Evolutionary conservation across 1,140 invertebrate genomes (phyloP).

Genomic region (Mya arenaria): DNA sequence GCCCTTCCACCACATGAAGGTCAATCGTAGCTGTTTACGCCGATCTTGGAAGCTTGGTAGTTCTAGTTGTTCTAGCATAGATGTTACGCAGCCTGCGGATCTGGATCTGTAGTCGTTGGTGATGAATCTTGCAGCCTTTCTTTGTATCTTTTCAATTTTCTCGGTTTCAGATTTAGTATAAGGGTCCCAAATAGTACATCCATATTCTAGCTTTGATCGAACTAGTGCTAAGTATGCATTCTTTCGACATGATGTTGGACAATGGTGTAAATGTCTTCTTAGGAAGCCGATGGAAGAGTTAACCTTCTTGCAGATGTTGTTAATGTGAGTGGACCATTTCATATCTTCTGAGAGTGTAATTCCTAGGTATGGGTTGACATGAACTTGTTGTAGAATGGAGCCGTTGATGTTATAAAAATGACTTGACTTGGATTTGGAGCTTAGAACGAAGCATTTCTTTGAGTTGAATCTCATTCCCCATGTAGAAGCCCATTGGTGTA

Average conservation of each 20-base stretch:
- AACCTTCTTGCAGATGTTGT: slow-evolving; percentile 36
- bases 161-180: slow-evolving; percentile 10
- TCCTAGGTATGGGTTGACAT: slow-evolving; percentile 31
- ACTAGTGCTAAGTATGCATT: slow-evolving; percentile 50
- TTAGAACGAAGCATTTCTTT: slow-evolving; percentile 48
- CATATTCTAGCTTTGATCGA: slow-evolving; percentile 30
- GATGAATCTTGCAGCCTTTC: slow-evolving; percentile 21
- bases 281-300: slow-evolving; percentile 48
- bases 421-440: slow-evolving; percentile 24
- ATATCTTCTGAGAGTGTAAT: slow-evolving; percentile 17
- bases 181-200: slow-evolving; percentile 36
- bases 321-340: slow-evolving; percentile 23
- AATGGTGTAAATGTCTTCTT: slow-evolving; percentile 30
- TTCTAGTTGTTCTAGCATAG: no score
- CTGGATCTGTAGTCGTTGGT: neutral
- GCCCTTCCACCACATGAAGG: no score
- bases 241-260: neutral
- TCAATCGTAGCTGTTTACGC: no score
- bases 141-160: slow-evolving; percentile 42
- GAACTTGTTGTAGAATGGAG: slow-evolving; percentile 15
- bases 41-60: no score
- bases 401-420: neutral
- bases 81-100: neutral
- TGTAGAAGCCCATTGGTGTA: slow-evolving; percentile 48
- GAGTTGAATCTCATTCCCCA: slow-evolving; percentile 61